These are phyloP conservation scores for Zaprionus gabonicus DNA, from an alignment of 1,140 invertebrate species.

Conservation along the genomic window DNA sequence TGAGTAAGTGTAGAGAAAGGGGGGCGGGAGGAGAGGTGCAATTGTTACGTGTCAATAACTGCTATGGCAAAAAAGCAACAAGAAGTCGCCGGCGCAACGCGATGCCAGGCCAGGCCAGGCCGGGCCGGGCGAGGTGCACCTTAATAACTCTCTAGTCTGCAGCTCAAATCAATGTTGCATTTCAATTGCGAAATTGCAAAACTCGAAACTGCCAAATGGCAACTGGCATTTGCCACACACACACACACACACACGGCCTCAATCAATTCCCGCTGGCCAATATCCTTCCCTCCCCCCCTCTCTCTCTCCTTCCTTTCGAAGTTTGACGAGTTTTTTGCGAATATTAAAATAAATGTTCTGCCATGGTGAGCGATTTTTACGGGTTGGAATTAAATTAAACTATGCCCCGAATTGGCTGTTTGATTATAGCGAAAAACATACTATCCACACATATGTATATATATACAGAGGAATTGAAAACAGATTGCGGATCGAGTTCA, in stretches of 20 bases:
- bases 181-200: conserved; percentile 74
- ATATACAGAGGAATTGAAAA: neutral
- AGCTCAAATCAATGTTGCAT: conserved; percentile 80
- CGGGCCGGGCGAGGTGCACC: conserved; percentile 49
- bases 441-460: neutral
- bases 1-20: neutral
- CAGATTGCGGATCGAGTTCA: conserved; percentile 6
- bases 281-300: conserved; percentile 4
- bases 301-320: neutral
- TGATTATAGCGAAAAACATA: conserved; percentile 20
- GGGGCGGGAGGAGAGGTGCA: conserved; percentile 24
- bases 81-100: conserved; percentile 41
- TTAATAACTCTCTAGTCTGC: conserved; percentile 68
- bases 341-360: conserved; percentile 78
- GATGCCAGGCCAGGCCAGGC: conserved; percentile 1
- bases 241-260: conserved; percentile 42
- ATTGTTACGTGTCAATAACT: conserved; percentile 83
- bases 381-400: conserved; percentile 74
- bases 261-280: conserved; percentile 28
- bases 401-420: conserved; percentile 59
- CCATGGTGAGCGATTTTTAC: conserved; percentile 41
- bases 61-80: conserved; percentile 57
- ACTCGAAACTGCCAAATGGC: conserved; percentile 48
- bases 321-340: conserved; percentile 43
- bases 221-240: conserved; percentile 34